Percentiles rank a stretch among this genome's conserved stretches.
These are phyloP conservation scores for Paramormyrops hopkinsi DNA, from an alignment of 2,797 vertebrate species.

Conservation along the genomic window DNA sequence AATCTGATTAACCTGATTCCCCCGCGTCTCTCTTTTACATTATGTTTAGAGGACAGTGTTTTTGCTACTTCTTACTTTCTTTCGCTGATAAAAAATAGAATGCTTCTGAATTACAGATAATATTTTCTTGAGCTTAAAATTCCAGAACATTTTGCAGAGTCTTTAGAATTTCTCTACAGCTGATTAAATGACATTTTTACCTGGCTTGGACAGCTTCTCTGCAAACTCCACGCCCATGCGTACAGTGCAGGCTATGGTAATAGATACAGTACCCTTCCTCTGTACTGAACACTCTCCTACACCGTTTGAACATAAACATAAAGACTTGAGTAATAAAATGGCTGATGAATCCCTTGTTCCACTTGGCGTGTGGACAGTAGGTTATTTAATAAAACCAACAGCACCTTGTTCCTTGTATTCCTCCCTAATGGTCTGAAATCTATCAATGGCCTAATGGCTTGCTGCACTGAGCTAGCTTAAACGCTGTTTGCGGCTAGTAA, in stretches of 20 bases:
- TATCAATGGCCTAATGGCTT: slow-evolving; percentile 25
- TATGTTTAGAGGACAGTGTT: not conserved
- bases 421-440: slow-evolving; percentile 26
- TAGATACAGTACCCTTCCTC: not conserved
- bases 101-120: not conserved
- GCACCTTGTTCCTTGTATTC: slow-evolving; percentile 16
- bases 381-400: slow-evolving; percentile 22
- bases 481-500: slow-evolving; percentile 16
- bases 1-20: not conserved
- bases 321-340: slow-evolving; percentile 19
- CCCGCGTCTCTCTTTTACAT: not conserved
- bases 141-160: not conserved
- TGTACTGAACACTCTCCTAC: not conserved
- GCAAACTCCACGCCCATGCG: not conserved
- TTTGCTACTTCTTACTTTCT: not conserved
- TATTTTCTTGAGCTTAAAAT: not conserved
- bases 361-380: slow-evolving; percentile 12
- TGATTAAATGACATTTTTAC: not conserved
- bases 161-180: not conserved
- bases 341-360: slow-evolving; percentile 22
- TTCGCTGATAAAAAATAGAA: not conserved
- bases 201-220: not conserved
- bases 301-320: slow-evolving; percentile 16
- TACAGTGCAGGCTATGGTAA: not conserved
- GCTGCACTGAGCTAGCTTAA: slow-evolving; percentile 18